These are phyloP conservation scores for Chrysolina oricalcia DNA, from an alignment of 2,888 invertebrate genomes.

Conservation along the genomic window DNA sequence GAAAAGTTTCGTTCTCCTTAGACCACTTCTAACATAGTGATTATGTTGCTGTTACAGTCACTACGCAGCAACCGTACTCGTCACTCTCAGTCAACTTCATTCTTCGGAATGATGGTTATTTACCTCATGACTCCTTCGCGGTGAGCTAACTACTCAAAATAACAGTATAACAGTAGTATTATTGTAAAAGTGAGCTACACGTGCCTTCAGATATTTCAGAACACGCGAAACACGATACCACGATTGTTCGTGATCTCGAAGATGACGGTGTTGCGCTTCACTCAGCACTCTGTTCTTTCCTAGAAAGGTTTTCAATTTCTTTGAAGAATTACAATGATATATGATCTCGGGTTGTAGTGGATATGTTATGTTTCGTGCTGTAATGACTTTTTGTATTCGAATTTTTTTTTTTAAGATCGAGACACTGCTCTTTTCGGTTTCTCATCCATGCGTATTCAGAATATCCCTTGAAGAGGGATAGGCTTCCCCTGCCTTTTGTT, in stretches of 20 bases:
- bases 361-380: constrained; percentile 18
- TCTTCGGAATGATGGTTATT: constrained; percentile 29
- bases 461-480: no score
- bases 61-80: background rate
- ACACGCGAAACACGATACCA: constrained; percentile 67
- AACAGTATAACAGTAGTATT: constrained; percentile 60
- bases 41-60: background rate
- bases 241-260: constrained; percentile 64
- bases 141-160: constrained; percentile 56
- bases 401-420: background rate
- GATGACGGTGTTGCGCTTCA: constrained; percentile 56
- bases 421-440: background rate
- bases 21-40: background rate
- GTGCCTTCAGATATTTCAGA: constrained; percentile 62
- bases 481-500: no score
- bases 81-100: constrained; percentile 3
- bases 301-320: constrained; percentile 55
- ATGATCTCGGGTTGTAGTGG: constrained; percentile 24
- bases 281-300: constrained; percentile 41
- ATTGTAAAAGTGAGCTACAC: constrained; percentile 59
- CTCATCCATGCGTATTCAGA: background rate
- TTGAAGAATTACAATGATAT: constrained; percentile 54
- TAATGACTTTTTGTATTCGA: background rate
- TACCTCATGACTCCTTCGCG: constrained; percentile 52
- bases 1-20: no score